Evolutionary conservation across 2,888 invertebrate genomes (phyloP).

Genomic region (Hypomecis punctinalis): DNA sequence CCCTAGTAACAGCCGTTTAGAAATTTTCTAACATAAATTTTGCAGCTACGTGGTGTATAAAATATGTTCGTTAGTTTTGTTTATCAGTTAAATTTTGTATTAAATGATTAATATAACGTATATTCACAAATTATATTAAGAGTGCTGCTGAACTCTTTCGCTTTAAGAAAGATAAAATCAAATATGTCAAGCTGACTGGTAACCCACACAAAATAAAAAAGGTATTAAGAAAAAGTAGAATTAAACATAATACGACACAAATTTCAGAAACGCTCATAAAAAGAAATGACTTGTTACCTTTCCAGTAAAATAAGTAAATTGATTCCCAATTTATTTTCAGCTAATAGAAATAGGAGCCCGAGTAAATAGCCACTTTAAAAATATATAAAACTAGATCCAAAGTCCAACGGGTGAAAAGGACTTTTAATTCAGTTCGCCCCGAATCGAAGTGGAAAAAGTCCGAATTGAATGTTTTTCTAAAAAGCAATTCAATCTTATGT

Average conservation of each 20-base stretch:
- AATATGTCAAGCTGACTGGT: too few species aligned
- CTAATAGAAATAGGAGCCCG: slow-evolving; percentile 16
- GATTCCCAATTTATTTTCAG: slow-evolving; percentile 10
- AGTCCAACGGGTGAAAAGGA: slow-evolving; percentile 23
- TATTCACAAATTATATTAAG: too few species aligned
- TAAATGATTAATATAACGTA: too few species aligned
- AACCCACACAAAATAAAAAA: too few species aligned
- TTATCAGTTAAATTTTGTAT: not conserved
- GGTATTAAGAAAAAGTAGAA: too few species aligned
- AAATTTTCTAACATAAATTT: slow-evolving; percentile 19
- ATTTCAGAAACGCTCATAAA: not conserved
- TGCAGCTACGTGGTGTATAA: not conserved
- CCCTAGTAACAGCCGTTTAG: slow-evolving; percentile 20
- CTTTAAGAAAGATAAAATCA: not conserved
- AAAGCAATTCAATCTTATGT: slow-evolving; percentile 51
- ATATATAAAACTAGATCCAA: slow-evolving; percentile 27
- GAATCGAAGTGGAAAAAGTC: slow-evolving; percentile 36
- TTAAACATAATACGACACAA: not conserved
- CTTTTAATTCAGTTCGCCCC: slow-evolving; percentile 40
- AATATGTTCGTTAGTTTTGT: slow-evolving; percentile 22
- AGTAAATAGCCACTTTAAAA: slow-evolving; percentile 23
- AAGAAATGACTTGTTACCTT: not conserved
- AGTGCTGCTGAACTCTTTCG: not conserved
- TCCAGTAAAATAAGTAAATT: not conserved
- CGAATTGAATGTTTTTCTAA: slow-evolving; percentile 40